Evolutionary conservation across 2,797 vertebrate species (phyloP).

Genomic region (Acestrorhynchus altus): DNA sequence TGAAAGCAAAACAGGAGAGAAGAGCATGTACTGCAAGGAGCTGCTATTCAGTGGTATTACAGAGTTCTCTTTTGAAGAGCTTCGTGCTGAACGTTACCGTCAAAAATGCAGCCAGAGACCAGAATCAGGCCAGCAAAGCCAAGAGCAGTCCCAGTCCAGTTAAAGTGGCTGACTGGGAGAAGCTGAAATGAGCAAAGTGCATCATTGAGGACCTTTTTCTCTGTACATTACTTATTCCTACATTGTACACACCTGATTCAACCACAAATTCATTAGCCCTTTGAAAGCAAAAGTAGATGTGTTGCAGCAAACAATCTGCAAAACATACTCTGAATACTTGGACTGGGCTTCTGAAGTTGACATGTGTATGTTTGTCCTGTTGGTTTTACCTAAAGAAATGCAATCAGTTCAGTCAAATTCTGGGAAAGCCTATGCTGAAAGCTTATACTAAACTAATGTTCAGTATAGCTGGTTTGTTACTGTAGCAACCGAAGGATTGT

Average conservation of each 20-base stretch:
- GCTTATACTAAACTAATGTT: too few species aligned
- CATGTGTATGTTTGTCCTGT: background rate
- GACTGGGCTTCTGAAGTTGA: background rate
- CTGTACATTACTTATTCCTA: background rate
- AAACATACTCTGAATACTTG: background rate
- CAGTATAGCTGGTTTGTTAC: background rate
- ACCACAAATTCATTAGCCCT: background rate
- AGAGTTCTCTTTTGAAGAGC: constrained; percentile 95
- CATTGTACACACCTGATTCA: background rate
- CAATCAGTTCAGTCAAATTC: background rate
- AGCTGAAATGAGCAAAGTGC: background rate
- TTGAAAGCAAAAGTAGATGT: background rate
- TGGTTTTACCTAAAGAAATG: background rate
- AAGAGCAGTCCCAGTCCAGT: background rate
- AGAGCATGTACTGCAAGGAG: constrained; percentile 93
- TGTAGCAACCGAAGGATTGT: background rate
- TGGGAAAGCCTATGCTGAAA: background rate
- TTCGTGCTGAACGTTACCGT: constrained; percentile 88
- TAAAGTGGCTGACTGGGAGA: constrained; percentile 1
- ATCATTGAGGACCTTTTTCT: background rate
- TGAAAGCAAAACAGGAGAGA: constrained; percentile 77
- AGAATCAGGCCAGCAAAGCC: constrained; percentile 56
- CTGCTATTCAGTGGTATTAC: constrained; percentile 88
- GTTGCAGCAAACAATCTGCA: background rate
- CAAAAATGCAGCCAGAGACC: constrained; percentile 77